Evolutionary conservation across 2,113 vertebrate genomes (phyloP).

Genomic region (Zosterops japonicus): DNA sequence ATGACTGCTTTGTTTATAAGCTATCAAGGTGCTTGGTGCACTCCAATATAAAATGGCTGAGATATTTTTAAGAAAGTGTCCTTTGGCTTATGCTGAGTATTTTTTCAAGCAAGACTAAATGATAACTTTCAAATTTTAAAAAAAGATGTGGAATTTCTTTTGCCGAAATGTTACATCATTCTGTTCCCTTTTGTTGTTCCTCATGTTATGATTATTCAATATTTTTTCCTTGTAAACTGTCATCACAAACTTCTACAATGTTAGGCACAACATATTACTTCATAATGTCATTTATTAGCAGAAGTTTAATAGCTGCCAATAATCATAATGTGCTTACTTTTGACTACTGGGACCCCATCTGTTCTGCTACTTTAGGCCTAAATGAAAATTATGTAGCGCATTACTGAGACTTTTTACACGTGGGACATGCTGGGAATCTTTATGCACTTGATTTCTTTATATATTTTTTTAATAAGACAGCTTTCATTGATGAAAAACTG

Average conservation of each 20-base stretch:
- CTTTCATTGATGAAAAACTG: background rate
- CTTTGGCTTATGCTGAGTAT: background rate
- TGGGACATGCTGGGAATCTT: slow-evolving; percentile 9
- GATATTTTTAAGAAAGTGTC: background rate
- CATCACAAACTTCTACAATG: background rate
- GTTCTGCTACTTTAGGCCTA: slow-evolving; percentile 4
- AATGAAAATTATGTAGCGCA: slow-evolving; percentile 18
- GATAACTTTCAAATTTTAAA: background rate
- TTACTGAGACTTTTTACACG: slow-evolving; percentile 2
- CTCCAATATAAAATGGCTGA: background rate
- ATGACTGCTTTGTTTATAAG: background rate
- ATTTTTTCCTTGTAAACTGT: background rate
- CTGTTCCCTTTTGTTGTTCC: background rate
- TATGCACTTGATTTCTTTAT: background rate
- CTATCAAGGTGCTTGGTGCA: background rate
- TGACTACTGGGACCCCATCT: background rate
- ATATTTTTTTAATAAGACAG: background rate
- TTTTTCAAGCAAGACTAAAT: background rate
- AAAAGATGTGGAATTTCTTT: background rate
- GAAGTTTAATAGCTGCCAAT: slow-evolving; percentile 23
- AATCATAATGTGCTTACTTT: slow-evolving; percentile 13
- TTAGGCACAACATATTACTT: background rate
- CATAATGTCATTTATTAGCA: slow-evolving; percentile 8
- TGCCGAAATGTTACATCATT: background rate
- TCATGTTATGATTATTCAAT: background rate